A percentile compares a stretch with the other conserved stretches of the same genome.
Evolutionary conservation across 2,888 invertebrate species (phyloP).

Genomic region (Scrobipalpa costella): DNA sequence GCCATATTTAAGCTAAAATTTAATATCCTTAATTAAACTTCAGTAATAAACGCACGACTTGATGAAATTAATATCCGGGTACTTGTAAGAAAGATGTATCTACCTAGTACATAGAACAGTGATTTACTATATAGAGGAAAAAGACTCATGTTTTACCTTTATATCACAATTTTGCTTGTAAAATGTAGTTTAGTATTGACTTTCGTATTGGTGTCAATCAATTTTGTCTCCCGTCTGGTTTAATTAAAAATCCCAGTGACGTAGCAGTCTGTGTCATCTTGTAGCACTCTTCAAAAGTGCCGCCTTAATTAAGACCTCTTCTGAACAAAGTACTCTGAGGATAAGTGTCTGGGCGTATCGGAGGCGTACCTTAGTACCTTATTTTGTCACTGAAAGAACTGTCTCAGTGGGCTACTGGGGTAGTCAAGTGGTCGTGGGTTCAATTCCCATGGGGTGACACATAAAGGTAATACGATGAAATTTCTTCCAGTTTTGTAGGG

Average conservation of each 20-base stretch:
- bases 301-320: slow-evolving; percentile 55
- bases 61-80: neutral
- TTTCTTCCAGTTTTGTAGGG: no score
- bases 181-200: slow-evolving; percentile 34
- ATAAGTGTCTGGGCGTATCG: slow-evolving; percentile 33
- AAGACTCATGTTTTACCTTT: neutral
- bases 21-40: slow-evolving; percentile 31
- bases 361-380: slow-evolving; percentile 24
- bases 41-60: neutral
- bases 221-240: slow-evolving; percentile 40
- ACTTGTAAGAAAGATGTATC: neutral
- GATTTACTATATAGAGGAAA: no score
- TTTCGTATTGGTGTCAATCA: slow-evolving; percentile 38
- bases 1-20: neutral
- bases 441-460: no score
- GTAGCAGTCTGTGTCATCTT: slow-evolving; percentile 42
- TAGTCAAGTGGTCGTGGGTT: no score
- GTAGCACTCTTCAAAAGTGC: slow-evolving; percentile 51
- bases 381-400: no score
- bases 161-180: neutral
- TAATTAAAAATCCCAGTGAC: slow-evolving; percentile 47
- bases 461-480: no score
- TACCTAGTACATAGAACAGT: no score
- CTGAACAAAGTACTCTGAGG: slow-evolving; percentile 48
- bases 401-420: no score